Base-by-base conservation (phyloP, 53 echinoderm and acorn worm genomes). In the Astropecten irregularis region DNA sequence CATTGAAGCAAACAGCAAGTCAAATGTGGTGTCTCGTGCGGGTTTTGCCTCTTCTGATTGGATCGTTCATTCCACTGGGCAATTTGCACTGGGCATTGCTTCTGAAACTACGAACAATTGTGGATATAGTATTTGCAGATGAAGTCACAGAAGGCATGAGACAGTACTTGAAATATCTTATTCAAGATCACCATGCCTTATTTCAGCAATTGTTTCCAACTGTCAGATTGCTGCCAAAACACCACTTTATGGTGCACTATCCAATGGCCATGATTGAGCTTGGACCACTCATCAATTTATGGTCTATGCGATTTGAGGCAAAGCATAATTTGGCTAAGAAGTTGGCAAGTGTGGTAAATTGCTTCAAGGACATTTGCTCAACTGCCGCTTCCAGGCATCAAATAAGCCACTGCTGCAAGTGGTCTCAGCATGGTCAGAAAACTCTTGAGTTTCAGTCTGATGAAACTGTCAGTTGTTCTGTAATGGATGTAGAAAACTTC, bases 11-110 rank as follows among this genome's bases (percentile, higher is more conserved):
- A 29, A 66, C 31, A 40, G 86, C 91, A 20, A 55, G 83, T 9
- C 91, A 90, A 13, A 90, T 90, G 91, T 90, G 90, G 86, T 90
- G 91, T 47, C 51, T 90, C 0, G 0, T 82, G 4, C 18, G 86
- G 1, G 33, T 46, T 0, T 48, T 90, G 44, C 83, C 86, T 22
- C 9, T 82, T 13, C 0, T 89, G 40, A 42, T 90, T 23, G 91
- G 86, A 0, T 40, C 69, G 2, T 19, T 57, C 1, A 46, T 70
- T 49, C 88, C 82, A 40, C 14, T 23, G 15, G 55, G 37, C 1
- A 54, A 55, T 73, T 8, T 37, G 14, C 15, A 73, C 22, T 73
- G 73, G 73, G 9, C 4, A 10, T 20, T 73, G 36, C 15, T 73
- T 34, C 22, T 73, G 22, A 38, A 37, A 23, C 73, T 73, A 37